Percentiles rank a stretch among this genome's conserved stretches.
These are phyloP conservation scores for Nycticryphes semicollaris DNA, from an alignment of 2,113 vertebrate genomes.

Conservation along the genomic window DNA sequence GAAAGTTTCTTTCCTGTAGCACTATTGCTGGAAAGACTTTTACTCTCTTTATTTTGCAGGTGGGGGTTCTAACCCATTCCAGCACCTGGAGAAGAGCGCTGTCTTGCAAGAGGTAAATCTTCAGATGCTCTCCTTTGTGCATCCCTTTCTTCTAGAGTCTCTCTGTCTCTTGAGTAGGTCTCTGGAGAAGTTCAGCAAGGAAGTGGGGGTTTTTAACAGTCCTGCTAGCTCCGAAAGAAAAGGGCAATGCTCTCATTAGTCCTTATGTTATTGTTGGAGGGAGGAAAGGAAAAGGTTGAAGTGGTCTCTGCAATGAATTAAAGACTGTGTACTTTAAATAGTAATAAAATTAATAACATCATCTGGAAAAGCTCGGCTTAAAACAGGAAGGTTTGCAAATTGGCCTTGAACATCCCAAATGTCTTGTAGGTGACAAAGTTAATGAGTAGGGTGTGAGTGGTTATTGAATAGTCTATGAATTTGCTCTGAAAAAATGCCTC, in stretches of 20 bases:
- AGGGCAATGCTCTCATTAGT: neutral
- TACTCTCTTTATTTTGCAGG: conserved; percentile 57
- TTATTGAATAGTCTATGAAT: neutral
- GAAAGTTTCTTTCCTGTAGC: neutral
- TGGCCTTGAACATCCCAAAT: neutral
- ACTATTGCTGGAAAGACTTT: neutral
- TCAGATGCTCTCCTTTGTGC: neutral
- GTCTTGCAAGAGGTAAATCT: conserved; percentile 82
- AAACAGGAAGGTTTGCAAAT: neutral
- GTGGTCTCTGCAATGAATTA: neutral
- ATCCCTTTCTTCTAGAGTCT: neutral
- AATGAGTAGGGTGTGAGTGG: neutral
- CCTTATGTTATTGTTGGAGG: neutral
- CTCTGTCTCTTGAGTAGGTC: neutral
- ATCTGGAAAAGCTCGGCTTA: neutral
- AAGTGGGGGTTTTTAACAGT: neutral
- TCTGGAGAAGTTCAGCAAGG: neutral
- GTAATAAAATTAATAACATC: neutral
- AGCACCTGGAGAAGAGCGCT: conserved; percentile 83
- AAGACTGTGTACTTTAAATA: neutral
- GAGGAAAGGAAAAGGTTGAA: neutral
- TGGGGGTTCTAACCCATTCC: conserved; percentile 81
- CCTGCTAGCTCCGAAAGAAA: neutral
- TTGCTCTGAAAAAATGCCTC: neutral
- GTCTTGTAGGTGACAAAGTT: neutral